Percentiles rank a stretch among this genome's conserved stretches.
These are phyloP conservation scores for Tetragonisca angustula DNA, from an alignment of 2,888 invertebrate genomes.

Conservation along the genomic window DNA sequence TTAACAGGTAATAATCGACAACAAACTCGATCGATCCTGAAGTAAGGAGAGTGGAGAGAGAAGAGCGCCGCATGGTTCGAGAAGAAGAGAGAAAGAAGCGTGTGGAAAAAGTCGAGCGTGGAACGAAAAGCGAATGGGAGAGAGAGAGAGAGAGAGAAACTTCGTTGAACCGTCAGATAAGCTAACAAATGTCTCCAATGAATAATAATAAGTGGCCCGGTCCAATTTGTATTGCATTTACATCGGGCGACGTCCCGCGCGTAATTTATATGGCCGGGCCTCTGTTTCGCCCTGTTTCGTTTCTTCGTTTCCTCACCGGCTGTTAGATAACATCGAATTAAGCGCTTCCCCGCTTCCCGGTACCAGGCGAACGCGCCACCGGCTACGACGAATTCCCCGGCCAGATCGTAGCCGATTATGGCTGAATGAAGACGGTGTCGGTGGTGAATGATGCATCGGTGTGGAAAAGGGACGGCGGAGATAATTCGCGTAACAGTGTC, in stretches of 20 bases:
- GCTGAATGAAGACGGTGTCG: slow-evolving; percentile 1
- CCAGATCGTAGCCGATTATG: background rate
- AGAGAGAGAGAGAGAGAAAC: slow-evolving; percentile 32
- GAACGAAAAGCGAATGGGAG: slow-evolving; percentile 37
- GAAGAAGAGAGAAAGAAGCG: background rate
- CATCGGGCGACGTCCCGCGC: slow-evolving; percentile 74
- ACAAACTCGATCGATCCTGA: slow-evolving; percentile 27
- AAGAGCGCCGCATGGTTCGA: no score
- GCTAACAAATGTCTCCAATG: slow-evolving; percentile 81
- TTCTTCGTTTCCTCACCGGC: slow-evolving; percentile 61
- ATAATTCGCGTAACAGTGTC: background rate
- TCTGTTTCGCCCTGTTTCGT: slow-evolving; percentile 41
- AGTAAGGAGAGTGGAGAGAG: background rate
- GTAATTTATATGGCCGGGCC: slow-evolving; percentile 74
- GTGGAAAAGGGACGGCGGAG: background rate
- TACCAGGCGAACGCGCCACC: slow-evolving; percentile 14
- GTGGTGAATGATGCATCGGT: background rate
- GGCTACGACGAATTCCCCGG: background rate
- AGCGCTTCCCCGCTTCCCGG: slow-evolving; percentile 60
- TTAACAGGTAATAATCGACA: slow-evolving; percentile 62
- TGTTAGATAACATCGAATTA: slow-evolving; percentile 77
- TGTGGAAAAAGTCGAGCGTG: slow-evolving; percentile 38
- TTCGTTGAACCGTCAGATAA: slow-evolving; percentile 75
- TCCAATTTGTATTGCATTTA: slow-evolving; percentile 81
- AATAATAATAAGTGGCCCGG: slow-evolving; percentile 79